phyloP scores from a whole-genome alignment of 1,140 invertebrate genomes.

The Caenorhabditis tropicalis region DNA sequence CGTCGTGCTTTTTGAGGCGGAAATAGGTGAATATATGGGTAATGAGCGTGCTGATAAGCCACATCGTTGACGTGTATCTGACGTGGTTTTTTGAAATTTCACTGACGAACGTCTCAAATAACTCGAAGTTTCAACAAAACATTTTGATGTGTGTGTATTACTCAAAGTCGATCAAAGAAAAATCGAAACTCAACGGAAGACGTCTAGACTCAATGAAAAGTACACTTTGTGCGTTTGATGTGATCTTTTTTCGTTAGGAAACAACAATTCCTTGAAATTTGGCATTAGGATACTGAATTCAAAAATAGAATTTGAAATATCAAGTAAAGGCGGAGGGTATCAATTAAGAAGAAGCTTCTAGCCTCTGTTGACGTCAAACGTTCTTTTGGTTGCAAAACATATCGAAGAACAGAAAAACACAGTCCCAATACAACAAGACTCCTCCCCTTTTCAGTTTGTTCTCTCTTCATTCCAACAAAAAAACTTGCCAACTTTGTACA shows the following conservation, averaged over 20 bases:
- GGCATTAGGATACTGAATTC: no score
- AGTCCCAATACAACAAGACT: background rate
- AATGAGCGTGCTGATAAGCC: conserved; percentile 39
- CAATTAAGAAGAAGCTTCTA: conserved; percentile 17
- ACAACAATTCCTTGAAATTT: no score
- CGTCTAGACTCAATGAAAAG: no score
- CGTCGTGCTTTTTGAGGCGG: conserved; percentile 29
- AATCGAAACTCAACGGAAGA: no score
- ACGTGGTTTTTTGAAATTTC: no score
- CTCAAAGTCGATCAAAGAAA: no score
- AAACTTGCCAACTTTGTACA: background rate
- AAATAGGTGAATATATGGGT: conserved; percentile 40
- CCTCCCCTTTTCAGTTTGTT: background rate
- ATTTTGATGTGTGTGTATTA: no score
- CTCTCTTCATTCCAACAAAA: background rate
- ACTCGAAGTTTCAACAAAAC: no score
- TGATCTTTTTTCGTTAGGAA: no score
- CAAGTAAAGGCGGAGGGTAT: background rate
- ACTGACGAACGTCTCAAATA: no score
- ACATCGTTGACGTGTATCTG: conserved; percentile 5
- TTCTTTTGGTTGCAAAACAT: background rate
- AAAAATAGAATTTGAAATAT: background rate
- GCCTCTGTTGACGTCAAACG: background rate
- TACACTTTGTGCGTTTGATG: no score
- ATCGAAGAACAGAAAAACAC: background rate